phyloP scores from a whole-genome alignment of 1,140 invertebrate genomes.

The Neodiprion lecontei region DNA sequence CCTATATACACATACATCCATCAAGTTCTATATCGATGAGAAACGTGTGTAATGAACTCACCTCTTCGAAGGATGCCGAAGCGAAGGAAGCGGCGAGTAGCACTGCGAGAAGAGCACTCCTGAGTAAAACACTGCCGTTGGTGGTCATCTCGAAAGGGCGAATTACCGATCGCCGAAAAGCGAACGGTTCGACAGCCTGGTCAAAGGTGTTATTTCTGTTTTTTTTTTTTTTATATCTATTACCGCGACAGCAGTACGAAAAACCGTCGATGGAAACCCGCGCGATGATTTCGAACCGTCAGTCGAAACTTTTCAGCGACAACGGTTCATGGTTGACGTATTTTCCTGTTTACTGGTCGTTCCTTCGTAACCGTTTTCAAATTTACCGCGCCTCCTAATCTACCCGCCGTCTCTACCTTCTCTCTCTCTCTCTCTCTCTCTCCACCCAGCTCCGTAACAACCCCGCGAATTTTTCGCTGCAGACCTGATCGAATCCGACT shows the following conservation, averaged over 20 bases:
- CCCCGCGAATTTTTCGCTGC: conserved; percentile 10
- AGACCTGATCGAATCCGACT: background rate
- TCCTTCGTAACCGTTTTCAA: conserved; percentile 26
- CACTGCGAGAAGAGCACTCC: background rate
- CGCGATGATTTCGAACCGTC: background rate
- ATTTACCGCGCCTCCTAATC: conserved; percentile 22
- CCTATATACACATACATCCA: too few relatives aligned
- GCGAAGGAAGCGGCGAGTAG: background rate
- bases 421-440: conserved; percentile 16
- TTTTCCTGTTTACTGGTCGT: conserved; percentile 14
- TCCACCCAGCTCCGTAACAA: conserved; percentile 17
- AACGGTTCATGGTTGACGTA: conserved; percentile 26
- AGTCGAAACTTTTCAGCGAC: conserved; percentile 27
- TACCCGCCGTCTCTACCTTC: background rate
- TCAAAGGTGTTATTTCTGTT: background rate
- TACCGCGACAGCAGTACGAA: too few relatives aligned
- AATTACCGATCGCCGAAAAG: too few relatives aligned
- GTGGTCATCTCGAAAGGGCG: background rate
- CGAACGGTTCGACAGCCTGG: background rate
- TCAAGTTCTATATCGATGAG: too few relatives aligned
- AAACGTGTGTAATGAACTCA: background rate
- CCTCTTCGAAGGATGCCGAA: background rate
- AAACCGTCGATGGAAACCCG: too few relatives aligned
- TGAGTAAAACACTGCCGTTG: background rate
- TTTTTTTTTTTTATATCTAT: too few relatives aligned